Percentiles rank a stretch among this genome's conserved stretches.
These are phyloP conservation scores for Tenebrosternarchus preto DNA, from an alignment of 2,113 vertebrate species.

Conservation along the genomic window DNA sequence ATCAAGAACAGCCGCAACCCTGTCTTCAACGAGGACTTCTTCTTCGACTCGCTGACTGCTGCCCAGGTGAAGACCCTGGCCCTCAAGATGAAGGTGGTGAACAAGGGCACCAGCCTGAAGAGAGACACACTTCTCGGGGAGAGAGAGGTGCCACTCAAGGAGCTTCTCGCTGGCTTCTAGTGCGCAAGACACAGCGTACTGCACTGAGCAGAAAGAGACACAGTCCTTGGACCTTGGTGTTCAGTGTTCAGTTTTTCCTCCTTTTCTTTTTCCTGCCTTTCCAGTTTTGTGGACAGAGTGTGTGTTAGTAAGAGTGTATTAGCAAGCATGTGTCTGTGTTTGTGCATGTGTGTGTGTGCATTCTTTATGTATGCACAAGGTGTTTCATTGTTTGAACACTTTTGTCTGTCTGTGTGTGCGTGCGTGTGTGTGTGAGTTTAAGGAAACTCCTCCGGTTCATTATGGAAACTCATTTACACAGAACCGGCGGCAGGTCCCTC, in stretches of 20 bases:
- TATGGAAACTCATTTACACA: conserved; percentile 14
- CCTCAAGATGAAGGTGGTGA: conserved; percentile 94
- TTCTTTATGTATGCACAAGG: neutral
- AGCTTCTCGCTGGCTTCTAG: conserved; percentile 80
- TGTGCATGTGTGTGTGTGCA: conserved; percentile 13
- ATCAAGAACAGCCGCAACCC: conserved; percentile 97
- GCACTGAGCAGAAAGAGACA: neutral
- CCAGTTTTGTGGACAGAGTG: conserved; percentile 6
- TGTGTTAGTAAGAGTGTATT: neutral
- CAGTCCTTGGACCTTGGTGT: conserved; percentile 1
- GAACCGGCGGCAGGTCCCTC: conserved; percentile 17
- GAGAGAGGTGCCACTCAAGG: conserved; percentile 82
- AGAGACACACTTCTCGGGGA: conserved; percentile 91
- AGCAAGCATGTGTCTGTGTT: conserved; percentile 21
- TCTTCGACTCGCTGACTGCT: conserved; percentile 87
- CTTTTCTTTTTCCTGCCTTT: conserved; percentile 1
- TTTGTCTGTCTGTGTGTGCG: conserved; percentile 16
- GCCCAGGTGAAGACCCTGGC: conserved; percentile 85
- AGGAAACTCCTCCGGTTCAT: conserved; percentile 15
- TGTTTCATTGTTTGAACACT: conserved; percentile 10
- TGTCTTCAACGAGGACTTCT: conserved; percentile 97
- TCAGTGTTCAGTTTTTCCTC: neutral
- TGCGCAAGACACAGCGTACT: neutral
- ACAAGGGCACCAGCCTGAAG: conserved; percentile 96
- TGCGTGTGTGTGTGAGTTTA: conserved; percentile 30